Evolutionary conservation across 2,113 vertebrate genomes (phyloP).

Genomic region (Pagrus major): DNA sequence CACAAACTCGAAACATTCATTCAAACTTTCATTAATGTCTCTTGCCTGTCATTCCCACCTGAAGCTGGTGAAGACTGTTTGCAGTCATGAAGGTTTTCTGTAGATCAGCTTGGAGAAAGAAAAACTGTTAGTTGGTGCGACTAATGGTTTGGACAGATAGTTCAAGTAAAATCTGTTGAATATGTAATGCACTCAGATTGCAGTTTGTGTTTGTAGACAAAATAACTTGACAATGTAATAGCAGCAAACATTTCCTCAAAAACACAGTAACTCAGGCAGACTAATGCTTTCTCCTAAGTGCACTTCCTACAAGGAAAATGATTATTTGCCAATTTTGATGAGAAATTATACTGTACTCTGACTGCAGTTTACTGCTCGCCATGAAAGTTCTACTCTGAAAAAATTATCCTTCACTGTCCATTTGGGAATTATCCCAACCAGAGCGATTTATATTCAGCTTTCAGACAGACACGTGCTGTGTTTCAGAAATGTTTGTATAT

Average conservation of each 20-base stretch:
- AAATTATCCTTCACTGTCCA: background rate
- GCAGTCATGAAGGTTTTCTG: background rate
- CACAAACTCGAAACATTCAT: background rate
- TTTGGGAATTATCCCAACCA: background rate
- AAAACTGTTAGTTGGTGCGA: too few species aligned
- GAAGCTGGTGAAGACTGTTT: background rate
- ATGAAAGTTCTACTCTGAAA: background rate
- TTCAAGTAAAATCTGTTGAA: background rate
- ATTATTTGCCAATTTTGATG: background rate
- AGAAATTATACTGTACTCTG: background rate
- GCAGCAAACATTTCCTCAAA: background rate
- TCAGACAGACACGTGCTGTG: background rate
- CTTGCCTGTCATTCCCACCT: background rate
- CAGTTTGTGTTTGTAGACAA: background rate
- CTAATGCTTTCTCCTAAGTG: background rate
- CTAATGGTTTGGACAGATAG: background rate
- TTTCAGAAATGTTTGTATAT: background rate
- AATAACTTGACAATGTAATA: background rate
- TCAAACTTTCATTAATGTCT: background rate
- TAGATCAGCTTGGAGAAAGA: background rate
- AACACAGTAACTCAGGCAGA: background rate
- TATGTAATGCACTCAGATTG: background rate
- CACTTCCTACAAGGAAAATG: background rate
- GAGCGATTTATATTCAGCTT: background rate
- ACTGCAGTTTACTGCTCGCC: background rate